Percentiles rank a stretch among this genome's conserved stretches.
Evolutionary conservation across 1,140 invertebrate species (phyloP).

Genomic region (Drosophila lacertosa): DNA sequence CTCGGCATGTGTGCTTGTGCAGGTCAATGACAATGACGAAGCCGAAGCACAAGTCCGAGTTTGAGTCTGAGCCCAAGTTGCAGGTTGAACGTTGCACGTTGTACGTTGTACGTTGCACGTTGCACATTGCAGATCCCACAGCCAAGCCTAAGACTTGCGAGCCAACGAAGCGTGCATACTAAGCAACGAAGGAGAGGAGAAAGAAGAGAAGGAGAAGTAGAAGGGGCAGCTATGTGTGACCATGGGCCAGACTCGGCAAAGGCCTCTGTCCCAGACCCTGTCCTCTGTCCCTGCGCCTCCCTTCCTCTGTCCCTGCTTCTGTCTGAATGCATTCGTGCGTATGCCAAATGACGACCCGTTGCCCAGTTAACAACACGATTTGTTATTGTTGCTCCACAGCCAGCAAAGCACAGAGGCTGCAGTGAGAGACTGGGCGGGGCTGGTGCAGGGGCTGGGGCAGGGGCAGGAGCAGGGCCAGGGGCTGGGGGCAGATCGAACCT

Average conservation of each 20-base stretch:
- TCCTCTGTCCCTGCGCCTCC: background rate
- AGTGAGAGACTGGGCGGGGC: background rate
- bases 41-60: slow-evolving; percentile 34
- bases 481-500: too few relatives aligned
- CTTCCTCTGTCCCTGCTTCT: background rate
- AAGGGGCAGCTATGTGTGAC: slow-evolving; percentile 63
- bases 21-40: slow-evolving; percentile 81
- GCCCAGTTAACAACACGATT: slow-evolving; percentile 81
- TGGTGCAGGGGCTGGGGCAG: background rate
- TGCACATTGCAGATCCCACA: background rate
- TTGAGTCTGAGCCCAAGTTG: slow-evolving; percentile 8
- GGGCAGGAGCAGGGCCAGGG: slow-evolving; percentile 4
- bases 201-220: slow-evolving; percentile 6
- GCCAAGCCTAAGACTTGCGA: slow-evolving; percentile 47
- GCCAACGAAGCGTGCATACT: slow-evolving; percentile 77
- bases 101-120: too few relatives aligned
- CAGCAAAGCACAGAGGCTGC: background rate
- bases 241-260: slow-evolving; percentile 48
- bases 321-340: slow-evolving; percentile 72
- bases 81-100: too few relatives aligned
- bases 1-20: slow-evolving; percentile 39
- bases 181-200: slow-evolving; percentile 44
- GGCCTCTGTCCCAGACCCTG: too few relatives aligned
- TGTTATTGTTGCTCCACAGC: slow-evolving; percentile 63
- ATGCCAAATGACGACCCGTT: slow-evolving; percentile 72